Percentiles rank a stretch among this genome's conserved stretches.
Evolutionary conservation across 2,113 vertebrate species (phyloP).

Genomic region (Hypanus sabinus): DNA sequence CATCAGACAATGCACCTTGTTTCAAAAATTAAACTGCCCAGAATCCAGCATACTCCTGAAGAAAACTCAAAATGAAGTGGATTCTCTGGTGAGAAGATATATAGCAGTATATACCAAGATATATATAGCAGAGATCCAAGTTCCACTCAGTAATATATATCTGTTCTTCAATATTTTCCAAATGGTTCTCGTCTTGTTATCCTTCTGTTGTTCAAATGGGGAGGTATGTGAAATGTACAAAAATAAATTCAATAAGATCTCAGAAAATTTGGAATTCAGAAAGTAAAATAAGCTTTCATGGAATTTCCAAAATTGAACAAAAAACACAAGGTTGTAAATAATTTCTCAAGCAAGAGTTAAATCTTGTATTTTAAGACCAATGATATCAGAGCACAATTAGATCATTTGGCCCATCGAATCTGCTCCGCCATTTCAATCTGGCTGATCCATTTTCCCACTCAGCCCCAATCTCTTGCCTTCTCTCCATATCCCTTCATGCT

Average conservation of each 20-base stretch:
- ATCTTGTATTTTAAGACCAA: too few species aligned
- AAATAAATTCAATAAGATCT: too few species aligned
- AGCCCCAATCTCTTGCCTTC: too few species aligned
- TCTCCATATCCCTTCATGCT: too few species aligned
- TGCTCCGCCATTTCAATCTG: too few species aligned
- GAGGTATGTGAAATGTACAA: not conserved
- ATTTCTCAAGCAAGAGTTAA: not conserved
- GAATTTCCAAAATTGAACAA: not conserved
- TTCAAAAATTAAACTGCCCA: conserved; percentile 29
- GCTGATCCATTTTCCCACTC: too few species aligned
- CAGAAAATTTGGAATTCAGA: not conserved
- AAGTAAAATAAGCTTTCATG: not conserved
- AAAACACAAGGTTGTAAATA: not conserved
- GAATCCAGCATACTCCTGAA: not conserved
- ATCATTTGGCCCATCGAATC: too few species aligned
- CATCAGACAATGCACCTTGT: conserved; percentile 45
- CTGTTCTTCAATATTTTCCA: not conserved
- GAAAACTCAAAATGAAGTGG: not conserved
- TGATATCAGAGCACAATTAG: too few species aligned
- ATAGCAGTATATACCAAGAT: not conserved
- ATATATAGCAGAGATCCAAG: not conserved
- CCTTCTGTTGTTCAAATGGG: not conserved
- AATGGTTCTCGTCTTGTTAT: not conserved
- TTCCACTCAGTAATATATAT: not conserved
- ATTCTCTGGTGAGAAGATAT: not conserved